phyloP scores from a whole-genome alignment of 2,797 vertebrate species.

The Malurus leucopterus region DNA sequence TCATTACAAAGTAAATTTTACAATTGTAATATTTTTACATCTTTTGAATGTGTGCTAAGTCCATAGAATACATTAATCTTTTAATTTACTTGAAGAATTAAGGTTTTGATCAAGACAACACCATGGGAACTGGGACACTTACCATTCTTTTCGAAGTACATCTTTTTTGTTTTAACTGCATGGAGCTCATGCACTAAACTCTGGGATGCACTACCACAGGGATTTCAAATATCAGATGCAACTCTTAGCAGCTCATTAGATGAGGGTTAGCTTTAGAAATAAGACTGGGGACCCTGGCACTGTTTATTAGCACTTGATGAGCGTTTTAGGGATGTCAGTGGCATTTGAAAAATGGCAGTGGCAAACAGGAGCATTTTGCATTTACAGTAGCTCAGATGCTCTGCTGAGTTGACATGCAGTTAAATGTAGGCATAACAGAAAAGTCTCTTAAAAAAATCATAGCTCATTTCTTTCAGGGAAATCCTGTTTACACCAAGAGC shows the following conservation, averaged over 20 bases:
- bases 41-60: not conserved
- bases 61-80: fast-evolving
- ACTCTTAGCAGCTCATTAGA: not conserved
- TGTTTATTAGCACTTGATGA: not conserved
- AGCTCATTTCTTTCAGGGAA: not conserved
- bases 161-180: not conserved
- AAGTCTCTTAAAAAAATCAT: not conserved
- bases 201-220: not conserved
- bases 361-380: not conserved
- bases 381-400: not conserved
- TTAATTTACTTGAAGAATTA: not conserved
- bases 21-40: not conserved
- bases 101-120: not conserved
- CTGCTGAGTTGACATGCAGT: not conserved
- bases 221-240: not conserved
- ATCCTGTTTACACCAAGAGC: not conserved
- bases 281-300: not conserved
- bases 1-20: not conserved
- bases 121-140: not conserved
- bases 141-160: not conserved
- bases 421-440: not conserved
- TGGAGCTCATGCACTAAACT: not conserved
- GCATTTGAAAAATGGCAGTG: not conserved
- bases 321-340: not conserved
- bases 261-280: not conserved